Conservation (phyloP, 2,113 vertebrate species). For the Herpetotheres cachinnans region DNA sequence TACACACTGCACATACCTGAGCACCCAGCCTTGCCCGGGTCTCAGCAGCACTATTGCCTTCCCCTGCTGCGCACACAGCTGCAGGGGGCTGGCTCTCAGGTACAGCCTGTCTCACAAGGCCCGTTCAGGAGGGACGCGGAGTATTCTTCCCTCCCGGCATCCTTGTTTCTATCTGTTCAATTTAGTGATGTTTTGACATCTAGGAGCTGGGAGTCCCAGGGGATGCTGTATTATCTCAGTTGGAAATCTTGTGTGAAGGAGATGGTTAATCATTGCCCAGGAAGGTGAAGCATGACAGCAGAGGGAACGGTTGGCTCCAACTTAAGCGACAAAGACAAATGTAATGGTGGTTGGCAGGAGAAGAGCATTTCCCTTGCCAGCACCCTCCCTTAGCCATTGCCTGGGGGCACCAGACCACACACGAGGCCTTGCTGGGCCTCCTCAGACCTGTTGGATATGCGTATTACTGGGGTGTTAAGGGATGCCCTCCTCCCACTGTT, state of each 20-base stretch:
- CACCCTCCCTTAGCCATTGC: neutral
- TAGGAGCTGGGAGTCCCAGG: neutral
- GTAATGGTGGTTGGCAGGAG: neutral
- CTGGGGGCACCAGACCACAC: slow-evolving; percentile 3
- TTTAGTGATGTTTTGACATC: neutral
- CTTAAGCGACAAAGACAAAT: neutral
- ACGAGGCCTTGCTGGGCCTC: neutral
- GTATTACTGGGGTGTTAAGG: neutral
- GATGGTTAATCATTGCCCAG: neutral
- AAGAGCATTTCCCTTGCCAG: neutral
- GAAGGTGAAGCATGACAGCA: neutral
- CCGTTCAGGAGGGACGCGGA: neutral
- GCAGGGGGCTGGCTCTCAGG: neutral
- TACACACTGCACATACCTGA: neutral
- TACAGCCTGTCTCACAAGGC: neutral
- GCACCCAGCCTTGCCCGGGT: neutral
- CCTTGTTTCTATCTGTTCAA: neutral
- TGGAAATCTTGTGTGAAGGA: neutral
- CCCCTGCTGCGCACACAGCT: neutral
- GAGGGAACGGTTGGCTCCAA: neutral
- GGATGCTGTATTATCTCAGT: neutral
- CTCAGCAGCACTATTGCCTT: neutral
- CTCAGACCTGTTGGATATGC: neutral
- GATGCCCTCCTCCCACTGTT: neutral
- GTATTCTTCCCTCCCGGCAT: neutral